phyloP scores from a whole-genome alignment of 2,888 invertebrate species.

The Oscheius sp. region DNA sequence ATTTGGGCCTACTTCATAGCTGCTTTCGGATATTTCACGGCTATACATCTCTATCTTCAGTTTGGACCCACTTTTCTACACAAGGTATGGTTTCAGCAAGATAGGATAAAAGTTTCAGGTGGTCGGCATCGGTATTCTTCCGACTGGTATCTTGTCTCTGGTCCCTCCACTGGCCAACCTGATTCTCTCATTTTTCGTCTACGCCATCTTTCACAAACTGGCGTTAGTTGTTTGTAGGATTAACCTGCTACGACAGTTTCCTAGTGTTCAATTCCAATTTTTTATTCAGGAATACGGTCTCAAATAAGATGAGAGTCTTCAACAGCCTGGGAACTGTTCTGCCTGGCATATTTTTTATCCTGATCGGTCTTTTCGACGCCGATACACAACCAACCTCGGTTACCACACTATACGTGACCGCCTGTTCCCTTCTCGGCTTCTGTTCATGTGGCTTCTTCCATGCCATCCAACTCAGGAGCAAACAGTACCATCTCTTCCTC shows the following conservation, averaged over 20 bases:
- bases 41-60: conserved; percentile 56
- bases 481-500: conserved; percentile 57
- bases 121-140: conserved; percentile 41
- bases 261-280: no score
- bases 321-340: conserved; percentile 53
- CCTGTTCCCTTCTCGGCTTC: conserved; percentile 55
- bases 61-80: conserved; percentile 57
- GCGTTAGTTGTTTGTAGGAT: conserved; percentile 37
- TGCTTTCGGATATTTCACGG: conserved; percentile 56
- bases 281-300: conserved; percentile 44
- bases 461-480: conserved; percentile 50
- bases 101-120: conserved; percentile 29
- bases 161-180: conserved; percentile 42
- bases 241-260: no score
- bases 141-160: conserved; percentile 42
- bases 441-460: conserved; percentile 50
- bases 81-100: conserved; percentile 39
- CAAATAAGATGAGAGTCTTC: conserved; percentile 56
- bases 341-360: conserved; percentile 51
- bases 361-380: conserved; percentile 51
- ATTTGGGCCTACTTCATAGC: conserved; percentile 57
- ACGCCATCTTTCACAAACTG: conserved; percentile 33
- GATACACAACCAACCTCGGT: conserved; percentile 44
- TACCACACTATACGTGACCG: conserved; percentile 51
- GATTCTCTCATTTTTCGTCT: conserved; percentile 38